A percentile compares a stretch with the other conserved stretches of the same genome.
Evolutionary conservation across 2,797 vertebrate genomes (phyloP).

Genomic region (Platalea minor): DNA sequence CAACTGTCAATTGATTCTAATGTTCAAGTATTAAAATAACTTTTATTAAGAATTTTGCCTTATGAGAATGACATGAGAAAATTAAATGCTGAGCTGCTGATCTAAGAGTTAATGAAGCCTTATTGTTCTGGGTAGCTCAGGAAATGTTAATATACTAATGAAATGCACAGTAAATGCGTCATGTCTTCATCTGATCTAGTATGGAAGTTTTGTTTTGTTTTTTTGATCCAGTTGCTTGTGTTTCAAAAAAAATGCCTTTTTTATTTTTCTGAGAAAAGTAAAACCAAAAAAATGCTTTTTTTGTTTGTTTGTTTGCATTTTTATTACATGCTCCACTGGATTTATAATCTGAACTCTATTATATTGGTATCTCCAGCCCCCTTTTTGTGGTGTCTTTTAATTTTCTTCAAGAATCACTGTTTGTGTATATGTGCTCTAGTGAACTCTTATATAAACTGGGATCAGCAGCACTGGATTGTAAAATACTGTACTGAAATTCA

Average conservation of each 20-base stretch:
- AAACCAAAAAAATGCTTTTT: background rate
- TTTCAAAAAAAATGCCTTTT: background rate
- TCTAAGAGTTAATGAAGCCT: slow-evolving; percentile 17
- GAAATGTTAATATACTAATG: background rate
- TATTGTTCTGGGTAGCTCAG: slow-evolving; percentile 39
- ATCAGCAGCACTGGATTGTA: slow-evolving; percentile 73
- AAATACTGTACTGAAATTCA: slow-evolving; percentile 67
- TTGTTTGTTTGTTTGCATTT: background rate
- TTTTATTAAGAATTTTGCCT: slow-evolving; percentile 45
- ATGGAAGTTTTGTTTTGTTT: background rate
- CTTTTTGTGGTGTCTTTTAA: slow-evolving; percentile 10
- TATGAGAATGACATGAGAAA: slow-evolving; percentile 27
- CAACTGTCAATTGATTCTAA: background rate
- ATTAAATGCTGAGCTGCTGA: background rate
- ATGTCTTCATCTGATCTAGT: background rate
- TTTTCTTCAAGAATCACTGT: slow-evolving; percentile 52
- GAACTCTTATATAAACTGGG: slow-evolving; percentile 42
- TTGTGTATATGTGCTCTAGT: slow-evolving; percentile 65
- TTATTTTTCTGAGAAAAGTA: background rate
- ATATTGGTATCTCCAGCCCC: slow-evolving; percentile 73
- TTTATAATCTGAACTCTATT: background rate
- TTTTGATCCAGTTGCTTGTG: background rate
- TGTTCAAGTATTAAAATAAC: slow-evolving; percentile 25
- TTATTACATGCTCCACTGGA: background rate
- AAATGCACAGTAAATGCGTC: background rate